Percentiles rank a stretch among this genome's conserved stretches.
Conservation (phyloP, 2,888 invertebrate species). For the Xylota segnis region DNA sequence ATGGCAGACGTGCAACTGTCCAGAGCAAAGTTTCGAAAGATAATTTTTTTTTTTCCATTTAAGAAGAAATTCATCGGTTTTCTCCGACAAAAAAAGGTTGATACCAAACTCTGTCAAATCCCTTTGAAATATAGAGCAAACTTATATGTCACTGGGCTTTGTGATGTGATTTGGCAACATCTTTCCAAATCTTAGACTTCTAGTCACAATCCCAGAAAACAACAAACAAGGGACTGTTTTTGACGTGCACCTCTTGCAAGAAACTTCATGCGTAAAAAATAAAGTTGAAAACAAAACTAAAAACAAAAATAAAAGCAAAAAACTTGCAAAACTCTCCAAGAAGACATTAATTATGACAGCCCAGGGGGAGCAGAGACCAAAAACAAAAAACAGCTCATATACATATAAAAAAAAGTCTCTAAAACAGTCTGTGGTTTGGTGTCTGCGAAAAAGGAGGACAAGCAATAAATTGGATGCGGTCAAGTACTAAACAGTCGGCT, state of each 20-base stretch:
- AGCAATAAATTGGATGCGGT: constrained; percentile 72
- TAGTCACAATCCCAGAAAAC: background rate
- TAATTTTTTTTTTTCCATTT: too few relatives aligned
- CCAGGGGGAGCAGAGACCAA: constrained; percentile 9
- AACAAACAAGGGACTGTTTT: background rate
- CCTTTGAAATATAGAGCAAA: too few relatives aligned
- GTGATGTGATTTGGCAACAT: too few relatives aligned
- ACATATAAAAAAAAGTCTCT: background rate
- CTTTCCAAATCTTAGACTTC: too few relatives aligned
- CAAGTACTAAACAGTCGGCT: constrained; percentile 57
- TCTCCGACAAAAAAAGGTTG: too few relatives aligned
- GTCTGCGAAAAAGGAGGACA: constrained; percentile 21
- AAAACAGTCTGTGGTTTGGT: constrained; percentile 36
- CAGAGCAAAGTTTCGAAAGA: too few relatives aligned
- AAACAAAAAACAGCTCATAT: too few relatives aligned
- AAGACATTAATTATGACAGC: constrained; percentile 74
- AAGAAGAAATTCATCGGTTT: too few relatives aligned
- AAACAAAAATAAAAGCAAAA: constrained; percentile 39
- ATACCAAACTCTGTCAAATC: too few relatives aligned
- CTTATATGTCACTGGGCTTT: too few relatives aligned
- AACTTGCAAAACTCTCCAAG: constrained; percentile 52
- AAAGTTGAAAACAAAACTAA: constrained; percentile 7
- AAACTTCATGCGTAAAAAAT: constrained; percentile 24
- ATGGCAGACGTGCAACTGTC: too few relatives aligned
- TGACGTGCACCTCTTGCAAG: background rate